A percentile compares a stretch with the other conserved stretches of the same genome.
These are phyloP conservation scores for Gadus macrocephalus DNA, from an alignment of 2,113 vertebrate genomes.

Conservation along the genomic window DNA sequence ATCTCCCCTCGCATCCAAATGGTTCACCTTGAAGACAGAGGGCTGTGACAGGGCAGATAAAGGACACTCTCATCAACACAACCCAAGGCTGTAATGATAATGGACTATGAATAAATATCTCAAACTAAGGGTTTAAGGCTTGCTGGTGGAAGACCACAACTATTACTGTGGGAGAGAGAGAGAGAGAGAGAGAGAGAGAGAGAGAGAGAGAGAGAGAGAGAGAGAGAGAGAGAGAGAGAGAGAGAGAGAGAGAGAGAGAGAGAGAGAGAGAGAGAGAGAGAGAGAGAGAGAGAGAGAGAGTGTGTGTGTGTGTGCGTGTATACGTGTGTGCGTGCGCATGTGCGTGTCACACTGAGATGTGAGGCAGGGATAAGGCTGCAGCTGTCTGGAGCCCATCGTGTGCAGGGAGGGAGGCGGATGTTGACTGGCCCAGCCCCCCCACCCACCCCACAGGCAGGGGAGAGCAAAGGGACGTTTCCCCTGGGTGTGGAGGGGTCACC, in stretches of 20 bases:
- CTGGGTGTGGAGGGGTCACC: conserved; percentile 16
- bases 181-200: too few relatives aligned
- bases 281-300: too few relatives aligned
- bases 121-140: conserved; percentile 22
- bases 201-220: too few relatives aligned
- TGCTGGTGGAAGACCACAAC: too few relatives aligned
- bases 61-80: conserved; percentile 50
- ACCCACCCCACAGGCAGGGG: conserved; percentile 12
- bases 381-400: conserved; percentile 44
- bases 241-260: too few relatives aligned
- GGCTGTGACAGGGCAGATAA: conserved; percentile 39
- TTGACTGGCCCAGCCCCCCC: conserved; percentile 20
- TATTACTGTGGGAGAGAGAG: background rate
- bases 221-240: background rate
- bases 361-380: conserved; percentile 44
- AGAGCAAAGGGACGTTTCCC: conserved; percentile 37
- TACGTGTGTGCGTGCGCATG: conserved; percentile 29
- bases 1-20: conserved; percentile 17
- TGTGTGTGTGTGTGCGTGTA: conserved; percentile 2
- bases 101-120: conserved; percentile 61
- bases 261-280: too few relatives aligned
- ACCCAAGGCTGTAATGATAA: conserved; percentile 42
- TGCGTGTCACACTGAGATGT: conserved; percentile 29
- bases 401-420: conserved; percentile 15
- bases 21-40: conserved; percentile 49